Base-by-base conservation (phyloP, 2,797 vertebrate species). In the Erpetoichthys calabaricus region DNA sequence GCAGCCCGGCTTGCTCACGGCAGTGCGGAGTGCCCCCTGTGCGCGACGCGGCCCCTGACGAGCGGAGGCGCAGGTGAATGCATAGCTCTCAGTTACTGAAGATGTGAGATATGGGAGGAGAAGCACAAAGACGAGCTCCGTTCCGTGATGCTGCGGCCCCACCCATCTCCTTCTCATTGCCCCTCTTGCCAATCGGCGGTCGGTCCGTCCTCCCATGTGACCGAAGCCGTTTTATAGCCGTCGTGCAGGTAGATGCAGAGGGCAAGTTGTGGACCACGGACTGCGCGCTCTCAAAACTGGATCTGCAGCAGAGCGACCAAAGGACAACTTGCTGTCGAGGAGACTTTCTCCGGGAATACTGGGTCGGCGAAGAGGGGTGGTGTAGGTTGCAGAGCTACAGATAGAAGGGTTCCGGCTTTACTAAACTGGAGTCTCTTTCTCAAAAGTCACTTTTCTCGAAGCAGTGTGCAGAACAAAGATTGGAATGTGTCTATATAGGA, bases 81-180 rank as follows among this genome's bases (percentile, higher is more conserved):
- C 90, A 91, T 91, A 83, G 88, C 81, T 70, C 82, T 91, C 76
- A 89, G 89, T 89, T 88, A 89, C 88, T 89, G 82, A 85, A 25
- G 81, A 82, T 71, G 75, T 74, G 74, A 79, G 81, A 81, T 80
- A 81, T 84, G 84, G 81, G 83, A 75, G 76, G 74, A 76, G 64
- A 64, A 84, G 80, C 86, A 89, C 86, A 87, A 87, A 87, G 85
- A 80, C 81, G 84, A 74, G 67, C 60, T 76, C 76, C 71, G 66
- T 69, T 69, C 56, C 70, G 69, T 67, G 69, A 64, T 62, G 67
- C 74, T 67, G 73, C 75, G 72, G 68, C 79, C 80, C 70, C 57
- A 60, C 59, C 64, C 62, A 56, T 67, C 63, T 67, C 73, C 62
- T 45, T 52, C 42, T 53, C 51, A 58, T 65, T 66, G 66, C 74